Evolutionary conservation across 2,888 invertebrate genomes (phyloP).

Genomic region (Dynastes grantii): DNA sequence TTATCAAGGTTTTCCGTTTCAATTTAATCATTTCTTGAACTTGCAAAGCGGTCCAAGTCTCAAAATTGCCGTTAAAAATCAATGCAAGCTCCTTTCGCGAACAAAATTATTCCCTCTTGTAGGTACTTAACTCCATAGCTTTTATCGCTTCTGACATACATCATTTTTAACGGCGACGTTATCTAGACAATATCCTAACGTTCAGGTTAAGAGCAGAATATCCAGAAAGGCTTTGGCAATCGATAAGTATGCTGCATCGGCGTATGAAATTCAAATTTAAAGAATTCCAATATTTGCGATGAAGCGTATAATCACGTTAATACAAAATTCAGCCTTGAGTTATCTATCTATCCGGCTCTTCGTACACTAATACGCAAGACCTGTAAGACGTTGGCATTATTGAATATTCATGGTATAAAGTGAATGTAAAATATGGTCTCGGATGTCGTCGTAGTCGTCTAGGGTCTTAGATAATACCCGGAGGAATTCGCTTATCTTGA

Average conservation of each 20-base stretch:
- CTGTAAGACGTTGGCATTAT: slow-evolving; percentile 16
- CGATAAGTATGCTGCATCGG: not conserved
- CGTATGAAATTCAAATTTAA: slow-evolving; percentile 33
- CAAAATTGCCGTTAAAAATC: too few relatives aligned
- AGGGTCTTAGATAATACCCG: slow-evolving; percentile 11
- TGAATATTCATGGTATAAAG: slow-evolving; percentile 44
- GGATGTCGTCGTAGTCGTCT: slow-evolving; percentile 4
- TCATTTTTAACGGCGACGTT: too few relatives aligned
- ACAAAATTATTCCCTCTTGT: too few relatives aligned
- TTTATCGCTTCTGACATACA: too few relatives aligned
- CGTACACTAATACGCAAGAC: slow-evolving; percentile 9
- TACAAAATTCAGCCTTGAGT: slow-evolving; percentile 1
- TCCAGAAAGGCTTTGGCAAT: slow-evolving; percentile 1
- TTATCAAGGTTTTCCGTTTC: too few relatives aligned
- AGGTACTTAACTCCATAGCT: too few relatives aligned
- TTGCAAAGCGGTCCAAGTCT: too few relatives aligned
- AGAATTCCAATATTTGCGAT: slow-evolving; percentile 19
- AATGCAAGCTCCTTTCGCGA: too few relatives aligned
- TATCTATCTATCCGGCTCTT: slow-evolving; percentile 19
- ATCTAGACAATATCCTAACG: too few relatives aligned
- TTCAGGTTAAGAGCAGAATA: too few relatives aligned
- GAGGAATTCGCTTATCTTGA: slow-evolving; percentile 28
- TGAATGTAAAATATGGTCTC: slow-evolving; percentile 38
- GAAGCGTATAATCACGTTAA: slow-evolving; percentile 37
- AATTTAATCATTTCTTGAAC: too few relatives aligned